Conservation (phyloP, 1,140 invertebrate genomes). For the Caenorhabditis inopinata region DNA sequence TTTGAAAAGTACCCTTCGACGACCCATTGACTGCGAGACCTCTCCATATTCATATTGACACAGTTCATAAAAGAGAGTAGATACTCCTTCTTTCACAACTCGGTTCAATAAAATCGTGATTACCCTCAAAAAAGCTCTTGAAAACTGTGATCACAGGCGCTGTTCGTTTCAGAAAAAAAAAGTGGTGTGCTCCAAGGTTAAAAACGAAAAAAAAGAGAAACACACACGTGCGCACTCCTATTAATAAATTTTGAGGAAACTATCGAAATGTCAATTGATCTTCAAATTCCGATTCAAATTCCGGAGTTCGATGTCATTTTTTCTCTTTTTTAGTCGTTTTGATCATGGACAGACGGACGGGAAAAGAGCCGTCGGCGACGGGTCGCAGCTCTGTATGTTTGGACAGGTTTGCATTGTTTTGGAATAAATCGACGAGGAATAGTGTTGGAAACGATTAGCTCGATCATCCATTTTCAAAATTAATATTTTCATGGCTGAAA, state of each 20-base stretch:
- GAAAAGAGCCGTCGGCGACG: not conserved
- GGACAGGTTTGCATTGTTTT: slow-evolving; percentile 19
- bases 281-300: not conserved
- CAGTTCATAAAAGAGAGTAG: slow-evolving; percentile 19
- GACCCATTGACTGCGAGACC: not conserved
- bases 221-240: too few relatives aligned
- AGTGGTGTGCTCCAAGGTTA: too few relatives aligned
- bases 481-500: too few relatives aligned
- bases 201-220: not conserved
- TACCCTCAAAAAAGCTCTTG: slow-evolving; percentile 30
- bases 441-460: too few relatives aligned
- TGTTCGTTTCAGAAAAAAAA: too few relatives aligned
- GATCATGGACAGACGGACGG: slow-evolving; percentile 4
- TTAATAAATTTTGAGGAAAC: too few relatives aligned
- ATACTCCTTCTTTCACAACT: slow-evolving; percentile 16
- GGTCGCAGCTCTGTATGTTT: slow-evolving; percentile 23
- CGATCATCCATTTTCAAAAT: too few relatives aligned
- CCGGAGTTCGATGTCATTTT: not conserved
- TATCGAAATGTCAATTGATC: not conserved
- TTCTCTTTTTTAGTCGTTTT: not conserved
- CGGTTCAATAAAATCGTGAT: slow-evolving; percentile 32
- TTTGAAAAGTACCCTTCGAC: too few relatives aligned
- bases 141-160: slow-evolving; percentile 17
- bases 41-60: not conserved
- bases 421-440: not conserved